Conservation (phyloP, 2,888 invertebrate species). For the Nineta flava region DNA sequence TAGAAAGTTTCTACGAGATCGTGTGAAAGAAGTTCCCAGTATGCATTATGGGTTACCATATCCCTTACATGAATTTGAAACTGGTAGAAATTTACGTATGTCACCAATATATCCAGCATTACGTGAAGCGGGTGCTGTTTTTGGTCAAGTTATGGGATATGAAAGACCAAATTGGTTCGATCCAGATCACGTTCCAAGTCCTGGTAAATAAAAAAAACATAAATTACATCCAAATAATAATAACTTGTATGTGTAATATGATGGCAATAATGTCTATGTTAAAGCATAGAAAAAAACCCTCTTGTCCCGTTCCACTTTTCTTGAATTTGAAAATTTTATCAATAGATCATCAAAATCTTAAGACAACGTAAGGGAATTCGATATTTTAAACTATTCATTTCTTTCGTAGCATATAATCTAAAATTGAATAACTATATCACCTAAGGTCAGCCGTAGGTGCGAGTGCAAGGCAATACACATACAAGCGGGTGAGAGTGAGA, state of each 20-base stretch:
- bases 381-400: too few relatives aligned
- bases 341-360: too few relatives aligned
- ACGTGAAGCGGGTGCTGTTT: constrained; percentile 81
- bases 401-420: background rate
- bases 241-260: too few relatives aligned
- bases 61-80: constrained; percentile 73
- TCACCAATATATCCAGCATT: constrained; percentile 90
- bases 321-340: background rate
- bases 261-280: too few relatives aligned
- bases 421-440: background rate
- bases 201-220: background rate
- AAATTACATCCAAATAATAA: background rate
- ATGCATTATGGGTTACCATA: constrained; percentile 69
- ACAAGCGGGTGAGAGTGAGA: too few relatives aligned
- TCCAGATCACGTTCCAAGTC: constrained; percentile 23
- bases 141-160: constrained; percentile 96
- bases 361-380: too few relatives aligned
- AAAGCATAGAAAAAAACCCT: background rate
- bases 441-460: background rate
- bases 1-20: constrained; percentile 74
- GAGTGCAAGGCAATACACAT: too few relatives aligned
- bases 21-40: constrained; percentile 87
- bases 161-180: constrained; percentile 91
- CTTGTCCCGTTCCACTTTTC: background rate
- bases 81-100: constrained; percentile 78